Base-by-base conservation (phyloP, 2,888 invertebrate genomes). In the Rhorus exstirpatorius region DNA sequence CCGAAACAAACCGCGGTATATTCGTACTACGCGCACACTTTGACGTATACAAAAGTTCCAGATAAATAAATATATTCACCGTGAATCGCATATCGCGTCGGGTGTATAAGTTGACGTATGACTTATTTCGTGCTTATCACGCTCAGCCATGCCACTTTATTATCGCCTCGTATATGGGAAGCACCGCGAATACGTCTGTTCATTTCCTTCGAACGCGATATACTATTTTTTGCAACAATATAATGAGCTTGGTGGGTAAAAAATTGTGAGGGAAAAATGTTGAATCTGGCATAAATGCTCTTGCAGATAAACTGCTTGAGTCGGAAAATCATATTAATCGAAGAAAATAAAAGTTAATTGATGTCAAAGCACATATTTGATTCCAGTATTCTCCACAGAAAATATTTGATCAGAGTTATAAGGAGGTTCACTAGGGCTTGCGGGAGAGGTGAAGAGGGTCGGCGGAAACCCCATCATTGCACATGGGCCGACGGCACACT, bases 51-150 rank as follows among this genome's bases (percentile, higher is more conserved):
- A 53, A 38, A 8, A 70, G 71, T 71, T 38, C 26, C 49, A 46
- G 53, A 78, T 71, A 72, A 72, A 68, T 77, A 68, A 71, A 74
- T 75, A 53, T 55, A 72, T 41, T 67, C 53, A 58, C 17, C 19
- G 49, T 26, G 51, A 72, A 67, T 51, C 58, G 71, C 65, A 76
- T 72, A 81, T 76, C 76, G 51, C 51, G n/a, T n/a, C 31, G 31
- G 35, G 41, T 49, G 10, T 55, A 31, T n/a, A 49, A 31, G 51
- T 46, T 61, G 46, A 82, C 68, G 51, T 44, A 31, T 35, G 38
- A 51, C 51, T 44, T 61, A 61, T 65, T 55, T 61, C 55, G 21
- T 10, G 31, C 31, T 71, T 81, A 63, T 81, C 53, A 60, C 61
- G 24, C 63, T 31, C 60, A 60, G 17, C 21, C 44, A 26, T 38